Base-by-base conservation (phyloP, 2,113 vertebrate species). In the Strix uralensis region DNA sequence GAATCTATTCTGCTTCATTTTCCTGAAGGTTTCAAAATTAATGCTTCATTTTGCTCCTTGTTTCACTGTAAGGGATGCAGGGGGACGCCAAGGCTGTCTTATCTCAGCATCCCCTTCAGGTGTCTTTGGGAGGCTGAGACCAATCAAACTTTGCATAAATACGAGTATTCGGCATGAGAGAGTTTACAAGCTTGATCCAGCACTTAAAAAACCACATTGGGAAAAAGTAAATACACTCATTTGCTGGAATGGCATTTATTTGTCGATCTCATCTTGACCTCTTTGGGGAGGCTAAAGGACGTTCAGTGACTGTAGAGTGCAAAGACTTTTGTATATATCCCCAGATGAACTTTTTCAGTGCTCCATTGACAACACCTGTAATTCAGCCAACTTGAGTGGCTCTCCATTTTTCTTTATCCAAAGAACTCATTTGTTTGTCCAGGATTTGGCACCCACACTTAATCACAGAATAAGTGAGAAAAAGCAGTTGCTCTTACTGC, bases 401-500 rank as follows among this genome's bases (percentile, higher is more conserved):
- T 95, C 92, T 96, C 54, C 44, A 80, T 93, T 95, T 94, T 59
- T 63, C 86, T 81, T 88, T 74, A 96, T 92, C 93, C 92, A 70
- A 70, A 90, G 92, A 92, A 93, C 88, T 88, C 16, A 8, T 91
- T 77, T 96, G 86, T 96, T 95, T 97, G 91, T 96, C 93, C 89
- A 93, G 66, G 73, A 81, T 92, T 95, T 95, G 97, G 92, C 95
- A 96, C 73, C 72, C 47, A 17, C 4, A 15, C 80, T 84, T 92
- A 74, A 95, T 97, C 92, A 93, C 81, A 75, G 69, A 69, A 30
- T 22, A 93, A 95, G 92, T 96, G 96, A 97, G 91, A 97, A 96
- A 96, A 97, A 95, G 40, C 96, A 96, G 94, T 96, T 97, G 92
- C 67, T 94, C n/a, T 90, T 75, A 62, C 62, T 86, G 82, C 91